Evolutionary conservation across 2,113 vertebrate genomes (phyloP).

Genomic region (Tetrao urogallus): DNA sequence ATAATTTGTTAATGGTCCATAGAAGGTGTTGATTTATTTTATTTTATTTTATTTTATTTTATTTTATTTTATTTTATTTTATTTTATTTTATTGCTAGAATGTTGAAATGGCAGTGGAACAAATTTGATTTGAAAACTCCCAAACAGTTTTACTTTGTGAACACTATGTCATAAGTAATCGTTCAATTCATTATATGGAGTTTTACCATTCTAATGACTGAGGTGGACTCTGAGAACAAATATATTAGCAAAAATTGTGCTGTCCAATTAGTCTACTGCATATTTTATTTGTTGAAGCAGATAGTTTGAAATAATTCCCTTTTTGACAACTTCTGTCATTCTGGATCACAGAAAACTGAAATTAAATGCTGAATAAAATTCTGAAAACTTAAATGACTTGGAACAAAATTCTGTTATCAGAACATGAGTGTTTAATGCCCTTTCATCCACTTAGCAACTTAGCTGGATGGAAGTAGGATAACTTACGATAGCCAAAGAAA

Average conservation of each 20-base stretch:
- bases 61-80: background rate
- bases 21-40: background rate
- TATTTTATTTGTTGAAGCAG: background rate
- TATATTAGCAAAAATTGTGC: rapidly evolving
- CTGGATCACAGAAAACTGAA: background rate
- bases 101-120: background rate
- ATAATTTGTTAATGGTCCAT: no score
- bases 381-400: background rate
- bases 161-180: background rate
- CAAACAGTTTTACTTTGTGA: background rate
- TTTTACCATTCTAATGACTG: background rate
- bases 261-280: background rate
- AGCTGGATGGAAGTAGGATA: background rate
- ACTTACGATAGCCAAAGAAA: background rate
- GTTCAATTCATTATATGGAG: background rate
- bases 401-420: background rate
- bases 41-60: background rate
- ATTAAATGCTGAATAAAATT: background rate
- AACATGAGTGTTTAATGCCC: background rate
- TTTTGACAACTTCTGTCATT: background rate
- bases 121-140: background rate
- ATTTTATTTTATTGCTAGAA: background rate
- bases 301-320: rapidly evolving
- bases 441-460: background rate
- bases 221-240: background rate